These are phyloP conservation scores for Colostygia pectinataria DNA, from an alignment of 2,888 invertebrate species.

Conservation along the genomic window DNA sequence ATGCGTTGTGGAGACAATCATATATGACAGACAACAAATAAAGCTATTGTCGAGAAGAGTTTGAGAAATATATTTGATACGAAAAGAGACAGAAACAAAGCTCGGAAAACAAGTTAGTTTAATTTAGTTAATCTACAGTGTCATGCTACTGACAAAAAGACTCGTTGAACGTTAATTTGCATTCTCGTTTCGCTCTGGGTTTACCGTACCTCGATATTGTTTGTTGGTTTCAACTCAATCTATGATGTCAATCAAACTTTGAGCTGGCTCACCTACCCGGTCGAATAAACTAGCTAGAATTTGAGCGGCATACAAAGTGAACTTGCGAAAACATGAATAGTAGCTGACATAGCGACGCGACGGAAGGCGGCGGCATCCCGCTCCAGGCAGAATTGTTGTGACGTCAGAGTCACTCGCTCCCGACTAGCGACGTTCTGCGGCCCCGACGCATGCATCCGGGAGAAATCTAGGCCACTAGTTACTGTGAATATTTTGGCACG, in stretches of 20 bases:
- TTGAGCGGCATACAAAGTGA: constrained; percentile 27
- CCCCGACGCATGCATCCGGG: constrained; percentile 51
- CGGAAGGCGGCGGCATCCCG: constrained; percentile 47
- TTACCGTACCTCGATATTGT: no score
- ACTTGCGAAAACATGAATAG: constrained; percentile 42
- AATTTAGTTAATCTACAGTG: no score
- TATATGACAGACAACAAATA: no score
- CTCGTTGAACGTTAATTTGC: no score
- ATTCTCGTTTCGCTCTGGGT: no score
- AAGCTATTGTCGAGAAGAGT: no score
- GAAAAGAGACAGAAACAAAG: no score
- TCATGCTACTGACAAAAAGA: no score
- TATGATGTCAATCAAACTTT: constrained; percentile 8
- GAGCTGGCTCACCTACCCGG: constrained; percentile 5
- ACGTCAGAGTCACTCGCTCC: constrained; percentile 48
- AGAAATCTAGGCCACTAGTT: constrained; percentile 47
- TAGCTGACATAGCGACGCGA: constrained; percentile 43
- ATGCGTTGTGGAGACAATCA: no score
- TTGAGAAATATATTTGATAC: no score
- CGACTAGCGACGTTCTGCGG: constrained; percentile 41
- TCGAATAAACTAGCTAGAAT: constrained; percentile 8
- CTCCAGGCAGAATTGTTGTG: constrained; percentile 47
- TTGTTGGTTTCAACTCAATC: not conserved
- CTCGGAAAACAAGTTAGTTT: no score
- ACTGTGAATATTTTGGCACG: constrained; percentile 25